Base-by-base conservation (phyloP, 2,797 vertebrate genomes). In the Molossus molossus region DNA sequence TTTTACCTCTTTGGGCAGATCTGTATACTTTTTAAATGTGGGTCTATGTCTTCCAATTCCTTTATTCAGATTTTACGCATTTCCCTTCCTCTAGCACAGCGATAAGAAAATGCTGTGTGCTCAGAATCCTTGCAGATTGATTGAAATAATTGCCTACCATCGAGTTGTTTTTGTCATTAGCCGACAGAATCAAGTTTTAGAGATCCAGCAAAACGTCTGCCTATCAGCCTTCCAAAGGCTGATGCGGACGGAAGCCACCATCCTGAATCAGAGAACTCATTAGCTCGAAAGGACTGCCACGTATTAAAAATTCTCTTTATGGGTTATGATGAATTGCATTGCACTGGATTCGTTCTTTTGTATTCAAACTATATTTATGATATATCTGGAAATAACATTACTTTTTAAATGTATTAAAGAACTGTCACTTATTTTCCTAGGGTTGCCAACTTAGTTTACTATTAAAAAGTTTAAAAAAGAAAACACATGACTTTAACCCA, bases 111-210 rank as follows among this genome's bases (percentile, higher is more conserved):
- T 23, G 2, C 70, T 20, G 27, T 62, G 25, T 69, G n/a, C 55
- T 89, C 69, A 67, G 70, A 93, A 90, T 92, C 37, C 69, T 57
- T 82, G 65, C 25, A 94, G 88, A 89, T 23, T 96, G 92, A 96
- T 67, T 94, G 90, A 94, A 96, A 96, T 96, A 96, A 94, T 87
- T 96, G 86, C 65, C 64, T 40, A 37, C 8, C 55, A 86, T 83
- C 64, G 65, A 53, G 64, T 50, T 73, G 79, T 96, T 92, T 96
- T 93, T 76, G 81, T 87, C 87, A 88, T 88, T 91, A 86, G 29
- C 67, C 87, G 85, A 89, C 60, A 94, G 65, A n/a, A 94, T 83
- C n/a, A 72, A 73, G 62, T 95, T 88, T 83, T 50, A 77, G 85
- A 72, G 60, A 89, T 70, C 27, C 23, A 69, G 69, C 64, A 90